These are phyloP conservation scores for Hecatera dysodea DNA, from an alignment of 2,888 invertebrate genomes.

Conservation along the genomic window DNA sequence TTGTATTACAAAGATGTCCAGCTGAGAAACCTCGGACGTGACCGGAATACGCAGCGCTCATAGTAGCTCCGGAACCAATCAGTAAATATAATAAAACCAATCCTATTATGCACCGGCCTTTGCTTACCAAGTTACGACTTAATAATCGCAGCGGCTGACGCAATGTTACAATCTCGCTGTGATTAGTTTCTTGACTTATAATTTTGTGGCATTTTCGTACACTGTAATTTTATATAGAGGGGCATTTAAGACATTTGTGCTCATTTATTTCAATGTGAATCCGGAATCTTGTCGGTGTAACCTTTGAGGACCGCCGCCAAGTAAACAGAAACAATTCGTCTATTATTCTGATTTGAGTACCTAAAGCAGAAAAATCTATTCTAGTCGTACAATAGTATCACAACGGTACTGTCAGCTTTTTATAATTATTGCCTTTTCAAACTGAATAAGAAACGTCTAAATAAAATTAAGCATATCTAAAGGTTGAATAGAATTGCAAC, in stretches of 20 bases:
- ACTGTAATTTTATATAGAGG: constrained; percentile 16
- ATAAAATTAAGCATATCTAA: constrained; percentile 46
- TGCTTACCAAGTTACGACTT: constrained; percentile 41
- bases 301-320: not conserved
- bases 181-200: constrained; percentile 48
- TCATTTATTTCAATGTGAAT: constrained; percentile 24
- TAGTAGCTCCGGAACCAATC: constrained; percentile 64
- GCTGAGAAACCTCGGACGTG: constrained; percentile 78
- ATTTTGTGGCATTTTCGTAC: constrained; percentile 38
- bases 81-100: constrained; percentile 62
- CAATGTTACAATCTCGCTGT: constrained; percentile 35
- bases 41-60: constrained; percentile 69
- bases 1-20: constrained; percentile 82
- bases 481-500: constrained; percentile 65
- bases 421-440: constrained; percentile 15
- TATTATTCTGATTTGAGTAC: not conserved
- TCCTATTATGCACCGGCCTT: constrained; percentile 47
- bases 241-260: constrained; percentile 12
- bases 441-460: constrained; percentile 10
- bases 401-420: not conserved
- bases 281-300: constrained; percentile 1
- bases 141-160: constrained; percentile 53
- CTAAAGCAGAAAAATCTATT: not conserved
- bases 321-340: not conserved
- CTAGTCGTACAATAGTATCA: not conserved